Conservation (phyloP, 2,113 vertebrate species). For the Sander vitreus region DNA sequence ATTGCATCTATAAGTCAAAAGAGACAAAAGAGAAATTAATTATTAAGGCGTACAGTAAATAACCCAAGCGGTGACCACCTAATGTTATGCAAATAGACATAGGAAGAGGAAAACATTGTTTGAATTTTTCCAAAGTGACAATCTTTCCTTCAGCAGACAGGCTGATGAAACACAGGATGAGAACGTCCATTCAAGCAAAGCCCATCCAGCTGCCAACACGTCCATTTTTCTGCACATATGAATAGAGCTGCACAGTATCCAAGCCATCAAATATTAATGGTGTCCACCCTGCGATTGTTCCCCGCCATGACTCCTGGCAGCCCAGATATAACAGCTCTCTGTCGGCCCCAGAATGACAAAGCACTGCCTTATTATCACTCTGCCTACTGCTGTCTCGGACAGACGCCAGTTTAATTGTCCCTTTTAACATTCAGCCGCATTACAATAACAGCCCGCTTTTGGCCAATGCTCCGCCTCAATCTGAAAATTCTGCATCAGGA, state of each 20-base stretch:
- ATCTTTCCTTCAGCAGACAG: not conserved
- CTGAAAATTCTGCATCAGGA: constrained; percentile 36
- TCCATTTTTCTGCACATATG: constrained; percentile 18
- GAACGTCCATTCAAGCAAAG: constrained; percentile 23
- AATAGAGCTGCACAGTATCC: constrained; percentile 20
- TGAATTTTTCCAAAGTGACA: constrained; percentile 18
- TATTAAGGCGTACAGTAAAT: not conserved
- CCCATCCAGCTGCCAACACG: constrained; percentile 3
- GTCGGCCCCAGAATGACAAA: constrained; percentile 15
- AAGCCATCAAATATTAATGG: constrained; percentile 49
- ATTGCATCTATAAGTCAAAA: constrained; percentile 61
- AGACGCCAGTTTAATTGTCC: constrained; percentile 46
- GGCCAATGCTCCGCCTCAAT: not conserved
- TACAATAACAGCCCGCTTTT: constrained; percentile 27
- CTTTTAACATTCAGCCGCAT: constrained; percentile 35
- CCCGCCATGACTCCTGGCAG: constrained; percentile 45
- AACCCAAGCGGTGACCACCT: not conserved
- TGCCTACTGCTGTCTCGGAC: constrained; percentile 18
- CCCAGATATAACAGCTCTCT: constrained; percentile 43
- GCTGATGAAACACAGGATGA: constrained; percentile 7
- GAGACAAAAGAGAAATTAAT: constrained; percentile 10
- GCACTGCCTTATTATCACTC: constrained; percentile 46
- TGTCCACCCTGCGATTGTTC: constrained; percentile 36
- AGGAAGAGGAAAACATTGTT: constrained; percentile 15
- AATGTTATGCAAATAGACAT: not conserved